These are phyloP conservation scores for Mus spretus DNA, from an alignment of 2,797 vertebrate species.

Conservation along the genomic window DNA sequence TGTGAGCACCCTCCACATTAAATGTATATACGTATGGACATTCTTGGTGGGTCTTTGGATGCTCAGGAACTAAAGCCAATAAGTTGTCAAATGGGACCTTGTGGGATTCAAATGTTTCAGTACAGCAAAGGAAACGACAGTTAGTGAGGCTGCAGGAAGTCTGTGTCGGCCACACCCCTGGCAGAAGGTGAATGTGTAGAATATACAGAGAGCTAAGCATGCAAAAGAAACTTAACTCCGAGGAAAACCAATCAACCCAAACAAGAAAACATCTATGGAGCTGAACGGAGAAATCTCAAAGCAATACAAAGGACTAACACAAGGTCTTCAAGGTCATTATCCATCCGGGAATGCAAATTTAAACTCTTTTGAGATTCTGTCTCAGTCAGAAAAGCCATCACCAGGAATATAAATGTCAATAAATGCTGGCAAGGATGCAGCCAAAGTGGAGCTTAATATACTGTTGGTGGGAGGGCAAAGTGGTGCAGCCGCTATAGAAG, in stretches of 20 bases:
- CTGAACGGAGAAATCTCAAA: neutral
- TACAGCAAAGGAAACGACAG: neutral
- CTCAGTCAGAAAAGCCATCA: neutral
- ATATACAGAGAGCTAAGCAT: neutral
- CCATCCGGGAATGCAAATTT: neutral
- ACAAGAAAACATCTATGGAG: neutral
- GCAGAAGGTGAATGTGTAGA: neutral
- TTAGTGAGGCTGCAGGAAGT: neutral
- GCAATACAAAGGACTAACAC: neutral
- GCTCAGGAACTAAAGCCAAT: neutral
- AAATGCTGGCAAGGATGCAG: neutral
- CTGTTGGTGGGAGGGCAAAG: neutral
- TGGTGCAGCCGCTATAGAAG: neutral
- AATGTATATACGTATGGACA: neutral
- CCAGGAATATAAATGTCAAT: neutral
- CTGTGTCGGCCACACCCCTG: neutral
- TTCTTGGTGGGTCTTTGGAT: neutral
- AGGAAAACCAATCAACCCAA: neutral
- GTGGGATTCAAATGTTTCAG: neutral
- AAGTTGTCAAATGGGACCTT: neutral
- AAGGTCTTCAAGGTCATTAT: neutral
- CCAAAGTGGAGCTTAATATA: neutral
- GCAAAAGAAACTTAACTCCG: neutral
- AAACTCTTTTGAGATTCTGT: neutral
- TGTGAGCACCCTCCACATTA: neutral